phyloP scores from a whole-genome alignment of 2,888 invertebrate species.

The Alcis repandata region DNA sequence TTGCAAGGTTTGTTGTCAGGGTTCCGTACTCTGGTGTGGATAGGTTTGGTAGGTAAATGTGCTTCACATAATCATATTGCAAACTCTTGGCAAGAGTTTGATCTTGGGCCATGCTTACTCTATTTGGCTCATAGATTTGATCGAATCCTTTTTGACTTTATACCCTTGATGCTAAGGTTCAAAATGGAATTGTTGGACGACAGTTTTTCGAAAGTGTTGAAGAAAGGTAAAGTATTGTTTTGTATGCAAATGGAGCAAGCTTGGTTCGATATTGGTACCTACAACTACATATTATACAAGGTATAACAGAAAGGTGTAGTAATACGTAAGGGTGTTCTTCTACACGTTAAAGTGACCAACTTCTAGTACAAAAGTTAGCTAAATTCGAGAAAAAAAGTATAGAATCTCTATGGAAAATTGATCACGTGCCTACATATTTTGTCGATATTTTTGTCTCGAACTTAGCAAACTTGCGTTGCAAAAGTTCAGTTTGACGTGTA shows the following conservation, averaged over 20 bases:
- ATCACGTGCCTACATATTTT: no score
- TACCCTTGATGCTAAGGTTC: conserved; percentile 1
- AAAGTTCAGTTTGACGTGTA: no score
- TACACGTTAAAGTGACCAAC: no score
- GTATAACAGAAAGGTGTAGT: no score
- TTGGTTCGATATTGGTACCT: neutral
- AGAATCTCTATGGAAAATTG: no score
- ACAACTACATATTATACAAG: no score
- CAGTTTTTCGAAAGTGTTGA: conserved; percentile 4
- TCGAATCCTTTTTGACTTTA: conserved; percentile 4
- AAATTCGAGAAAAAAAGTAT: no score
- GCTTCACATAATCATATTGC: neutral
- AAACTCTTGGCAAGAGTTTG: neutral
- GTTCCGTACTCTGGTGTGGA: neutral
- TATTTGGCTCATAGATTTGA: neutral
- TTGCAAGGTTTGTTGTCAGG: neutral
- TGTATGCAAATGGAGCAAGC: conserved; percentile 15
- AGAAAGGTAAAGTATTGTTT: conserved; percentile 23
- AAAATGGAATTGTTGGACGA: neutral
- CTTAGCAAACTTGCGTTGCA: no score
- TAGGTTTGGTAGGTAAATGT: neutral
- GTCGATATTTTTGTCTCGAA: no score
- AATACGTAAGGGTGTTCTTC: no score
- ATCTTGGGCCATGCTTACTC: neutral
- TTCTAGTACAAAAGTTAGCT: no score